Percentiles rank a stretch among this genome's conserved stretches.
These are phyloP conservation scores for Zoanthus solanderi DNA, from an alignment of 92 coral and sea anemone genomes.

Conservation along the genomic window DNA sequence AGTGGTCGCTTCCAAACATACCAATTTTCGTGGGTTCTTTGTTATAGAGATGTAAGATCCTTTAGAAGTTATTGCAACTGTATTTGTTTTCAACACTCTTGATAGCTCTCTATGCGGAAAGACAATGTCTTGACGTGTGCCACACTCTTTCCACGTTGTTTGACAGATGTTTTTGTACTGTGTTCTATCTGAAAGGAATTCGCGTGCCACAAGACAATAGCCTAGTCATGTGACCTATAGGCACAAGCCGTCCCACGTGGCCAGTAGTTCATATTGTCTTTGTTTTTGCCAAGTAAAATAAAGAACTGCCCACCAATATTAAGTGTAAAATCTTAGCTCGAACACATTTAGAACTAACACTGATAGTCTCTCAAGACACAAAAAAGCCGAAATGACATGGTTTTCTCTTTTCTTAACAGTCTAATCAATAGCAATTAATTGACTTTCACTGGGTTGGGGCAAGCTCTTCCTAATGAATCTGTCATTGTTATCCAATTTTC, in stretches of 20 bases:
- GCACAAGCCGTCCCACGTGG: conserved; percentile 51
- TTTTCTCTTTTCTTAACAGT: neutral
- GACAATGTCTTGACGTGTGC: conserved; percentile 43
- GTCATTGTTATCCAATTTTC: too few relatives aligned
- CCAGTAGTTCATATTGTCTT: neutral
- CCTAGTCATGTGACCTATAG: conserved; percentile 25
- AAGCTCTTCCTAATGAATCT: too few relatives aligned
- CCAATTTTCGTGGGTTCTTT: conserved; percentile 12
- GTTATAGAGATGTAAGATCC: conserved; percentile 13
- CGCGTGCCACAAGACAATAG: conserved; percentile 70
- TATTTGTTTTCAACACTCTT: conserved; percentile 22
- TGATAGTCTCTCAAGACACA: neutral
- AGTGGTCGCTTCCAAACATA: conserved; percentile 20
- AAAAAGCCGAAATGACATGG: neutral
- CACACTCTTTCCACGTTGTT: conserved; percentile 35
- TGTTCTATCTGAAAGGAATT: conserved; percentile 65
- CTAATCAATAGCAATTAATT: neutral
- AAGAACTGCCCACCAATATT: neutral
- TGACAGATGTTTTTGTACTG: conserved; percentile 64
- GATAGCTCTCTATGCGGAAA: conserved; percentile 35
- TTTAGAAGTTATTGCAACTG: conserved; percentile 22
- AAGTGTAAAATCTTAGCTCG: too few relatives aligned
- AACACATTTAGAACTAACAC: conserved; percentile 18
- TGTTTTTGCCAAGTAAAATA: conserved; percentile 14
- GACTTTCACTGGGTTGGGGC: neutral